These are phyloP conservation scores for Pseudorhombus dupliciocellatus DNA, from an alignment of 2,113 vertebrate species.

Conservation along the genomic window DNA sequence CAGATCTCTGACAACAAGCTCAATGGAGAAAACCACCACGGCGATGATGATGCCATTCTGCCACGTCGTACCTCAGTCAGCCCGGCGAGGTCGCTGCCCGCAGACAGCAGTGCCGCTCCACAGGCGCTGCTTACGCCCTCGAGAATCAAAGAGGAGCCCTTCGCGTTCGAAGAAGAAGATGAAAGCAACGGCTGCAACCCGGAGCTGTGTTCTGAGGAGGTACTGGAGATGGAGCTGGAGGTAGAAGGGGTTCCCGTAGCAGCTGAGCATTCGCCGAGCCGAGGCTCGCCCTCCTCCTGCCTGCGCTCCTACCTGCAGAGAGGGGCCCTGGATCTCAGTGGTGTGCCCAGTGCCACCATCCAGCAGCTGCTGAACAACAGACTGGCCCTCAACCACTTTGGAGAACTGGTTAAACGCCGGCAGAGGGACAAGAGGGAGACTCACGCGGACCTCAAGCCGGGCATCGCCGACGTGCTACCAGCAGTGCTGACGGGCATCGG, in stretches of 20 bases:
- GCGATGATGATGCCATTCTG: conserved; percentile 53
- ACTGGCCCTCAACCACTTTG: conserved; percentile 84
- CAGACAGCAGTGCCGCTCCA: conserved; percentile 15
- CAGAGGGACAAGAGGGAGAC: conserved; percentile 82
- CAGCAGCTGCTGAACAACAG: conserved; percentile 90
- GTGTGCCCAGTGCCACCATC: conserved; percentile 69
- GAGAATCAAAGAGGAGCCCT: conserved; percentile 89
- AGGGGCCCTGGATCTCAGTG: conserved; percentile 82
- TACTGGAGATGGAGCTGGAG: conserved; percentile 86
- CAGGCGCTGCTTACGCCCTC: conserved; percentile 77
- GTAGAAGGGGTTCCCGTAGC: conserved; percentile 85
- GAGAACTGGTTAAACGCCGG: conserved; percentile 56
- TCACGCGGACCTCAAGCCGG: conserved; percentile 86
- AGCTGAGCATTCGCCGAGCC: conserved; percentile 78
- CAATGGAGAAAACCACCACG: conserved; percentile 74
- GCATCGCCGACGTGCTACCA: conserved; percentile 73
- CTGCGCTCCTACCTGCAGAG: conserved; percentile 90
- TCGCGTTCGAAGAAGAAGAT: conserved; percentile 75
- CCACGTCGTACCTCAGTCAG: conserved; percentile 88
- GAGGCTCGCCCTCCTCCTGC: conserved; percentile 84
- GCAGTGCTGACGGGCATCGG: conserved; percentile 18
- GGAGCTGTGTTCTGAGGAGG: conserved; percentile 86
- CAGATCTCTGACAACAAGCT: conserved; percentile 86
- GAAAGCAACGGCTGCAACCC: conserved; percentile 81
- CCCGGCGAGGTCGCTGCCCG: conserved; percentile 68